Conservation (phyloP, 2,113 vertebrate genomes). For the Archocentrus centrarchus region DNA sequence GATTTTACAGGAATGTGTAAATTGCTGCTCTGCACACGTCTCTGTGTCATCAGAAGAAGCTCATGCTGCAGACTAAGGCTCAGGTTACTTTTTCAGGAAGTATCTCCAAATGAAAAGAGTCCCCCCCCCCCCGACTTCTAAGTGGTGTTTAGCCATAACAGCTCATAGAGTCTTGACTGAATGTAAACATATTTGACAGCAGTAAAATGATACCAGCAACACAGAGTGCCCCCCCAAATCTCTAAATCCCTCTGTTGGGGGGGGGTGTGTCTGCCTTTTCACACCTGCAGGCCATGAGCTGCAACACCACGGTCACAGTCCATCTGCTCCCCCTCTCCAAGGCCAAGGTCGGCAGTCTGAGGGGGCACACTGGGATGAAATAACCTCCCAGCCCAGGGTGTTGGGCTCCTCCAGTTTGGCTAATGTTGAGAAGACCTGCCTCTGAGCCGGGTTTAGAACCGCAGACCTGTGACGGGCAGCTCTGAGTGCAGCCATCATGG, state of each 20-base stretch:
- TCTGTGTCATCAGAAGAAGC: not conserved
- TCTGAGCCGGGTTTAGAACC: not conserved
- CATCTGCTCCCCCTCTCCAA: constrained; percentile 10
- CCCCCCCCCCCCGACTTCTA: not conserved
- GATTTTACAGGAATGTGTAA: not conserved
- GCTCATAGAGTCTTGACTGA: constrained; percentile 21
- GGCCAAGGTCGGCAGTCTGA: constrained; percentile 26
- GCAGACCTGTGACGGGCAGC: not conserved
- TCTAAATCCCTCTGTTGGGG: constrained; percentile 21
- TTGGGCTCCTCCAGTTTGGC: constrained; percentile 12
- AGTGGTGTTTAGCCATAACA: constrained; percentile 17
- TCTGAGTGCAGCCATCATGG: not conserved
- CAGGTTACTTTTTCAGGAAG: not conserved
- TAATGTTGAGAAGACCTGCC: constrained; percentile 55
- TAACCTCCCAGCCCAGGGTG: not conserved
- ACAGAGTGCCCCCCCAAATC: not conserved
- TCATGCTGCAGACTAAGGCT: not conserved
- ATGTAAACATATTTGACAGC: constrained; percentile 61
- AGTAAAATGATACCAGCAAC: constrained; percentile 51
- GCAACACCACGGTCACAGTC: not conserved
- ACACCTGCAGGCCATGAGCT: constrained; percentile 43
- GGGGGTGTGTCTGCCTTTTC: constrained; percentile 27
- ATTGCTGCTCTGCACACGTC: not conserved
- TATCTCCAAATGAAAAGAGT: not conserved
- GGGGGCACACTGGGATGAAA: constrained; percentile 10